A percentile compares a stretch with the other conserved stretches of the same genome.
phyloP scores from a whole-genome alignment of 1,140 invertebrate species.

The Euwallacea fornicatus region DNA sequence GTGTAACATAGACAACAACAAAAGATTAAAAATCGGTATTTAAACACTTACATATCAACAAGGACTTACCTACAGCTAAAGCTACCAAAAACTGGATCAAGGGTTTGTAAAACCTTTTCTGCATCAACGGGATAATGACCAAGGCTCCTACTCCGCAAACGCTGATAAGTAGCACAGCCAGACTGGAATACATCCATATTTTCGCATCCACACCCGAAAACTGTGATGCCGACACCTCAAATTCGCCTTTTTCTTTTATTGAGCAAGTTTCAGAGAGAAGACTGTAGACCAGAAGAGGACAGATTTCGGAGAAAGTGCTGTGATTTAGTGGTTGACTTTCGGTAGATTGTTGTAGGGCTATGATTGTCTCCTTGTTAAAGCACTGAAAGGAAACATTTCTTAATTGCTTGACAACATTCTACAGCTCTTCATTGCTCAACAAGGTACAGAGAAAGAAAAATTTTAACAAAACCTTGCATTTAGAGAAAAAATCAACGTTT shows the following conservation, averaged over 20 bases:
- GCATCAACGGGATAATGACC: conserved; percentile 86
- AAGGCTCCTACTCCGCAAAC: conserved; percentile 81
- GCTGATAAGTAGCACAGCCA: conserved; percentile 81
- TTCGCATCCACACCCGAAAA: conserved; percentile 11
- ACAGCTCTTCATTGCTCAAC: no score
- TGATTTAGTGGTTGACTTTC: conserved; percentile 24
- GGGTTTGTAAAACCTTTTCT: conserved; percentile 86
- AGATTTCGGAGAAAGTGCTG: conserved; percentile 42
- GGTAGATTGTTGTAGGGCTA: conserved; percentile 12
- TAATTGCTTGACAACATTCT: no score
- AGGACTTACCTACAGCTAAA: conserved; percentile 73
- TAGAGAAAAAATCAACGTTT: not conserved
- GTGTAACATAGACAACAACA: not conserved
- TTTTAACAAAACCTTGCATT: no score
- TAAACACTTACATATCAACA: not conserved
- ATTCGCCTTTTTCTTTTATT: not conserved
- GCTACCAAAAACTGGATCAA: conserved; percentile 90
- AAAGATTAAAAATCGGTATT: not conserved
- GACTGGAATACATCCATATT: conserved; percentile 75
- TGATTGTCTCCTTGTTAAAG: conserved; percentile 28
- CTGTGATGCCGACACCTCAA: conserved; percentile 18
- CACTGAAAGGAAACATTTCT: conserved; percentile 32
- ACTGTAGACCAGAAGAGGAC: conserved; percentile 47
- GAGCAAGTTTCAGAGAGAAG: conserved; percentile 40
- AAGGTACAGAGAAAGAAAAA: no score